Evolutionary conservation across 2,797 vertebrate genomes (phyloP), one percentile per base, ranked within the genome.

Genomic region (Eleutherodactylus coqui): DNA sequence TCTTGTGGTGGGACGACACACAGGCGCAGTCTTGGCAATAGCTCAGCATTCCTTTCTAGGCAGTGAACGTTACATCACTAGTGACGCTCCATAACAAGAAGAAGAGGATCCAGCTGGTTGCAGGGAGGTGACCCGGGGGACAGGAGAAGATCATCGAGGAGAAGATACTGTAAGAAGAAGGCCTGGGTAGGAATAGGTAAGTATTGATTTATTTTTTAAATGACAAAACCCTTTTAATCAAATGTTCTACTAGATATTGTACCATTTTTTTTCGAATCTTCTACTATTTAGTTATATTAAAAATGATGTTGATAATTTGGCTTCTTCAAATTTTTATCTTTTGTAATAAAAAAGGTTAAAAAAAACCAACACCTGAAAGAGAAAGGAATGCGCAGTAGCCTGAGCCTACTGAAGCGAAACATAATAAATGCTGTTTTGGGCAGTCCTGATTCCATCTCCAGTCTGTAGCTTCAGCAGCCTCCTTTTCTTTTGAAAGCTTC

Each of bases 261-360:
- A 27, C 21, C 11, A 14, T 14, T 27, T 73, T 43, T 45, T 45
- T 45, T 13, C 10, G 27, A n/a, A 24, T 45, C 24, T 43, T 1
- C 5, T 24, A 1, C 70, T 89, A 64, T 55, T 67, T 24, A 81
- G 75, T 62, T 75, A 47, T 29, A 67, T 82, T 86, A 86, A 86
- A 43, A 43, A n/a, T 86, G 70, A 86, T 24, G 32, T 47, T 77
- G 49, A 86, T 86, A 70, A 9, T 64, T 86, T 86, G 79, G 85
- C 79, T 77, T 69, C 76, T 82, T 82, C 45, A 82, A 60, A 80
- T 75, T 82, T 78, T 58, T 82, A 82, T 86, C 79, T 82, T 49
- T 70, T 70, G 72, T 79, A 86, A 70, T 82, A 83, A 83, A 75
- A 43, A 19, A 58, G 36, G 43, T 24, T 64, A 34, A 58, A 81